These are phyloP conservation scores for Corythornis leucogaster DNA, from an alignment of 2,797 vertebrate genomes.

Conservation along the genomic window DNA sequence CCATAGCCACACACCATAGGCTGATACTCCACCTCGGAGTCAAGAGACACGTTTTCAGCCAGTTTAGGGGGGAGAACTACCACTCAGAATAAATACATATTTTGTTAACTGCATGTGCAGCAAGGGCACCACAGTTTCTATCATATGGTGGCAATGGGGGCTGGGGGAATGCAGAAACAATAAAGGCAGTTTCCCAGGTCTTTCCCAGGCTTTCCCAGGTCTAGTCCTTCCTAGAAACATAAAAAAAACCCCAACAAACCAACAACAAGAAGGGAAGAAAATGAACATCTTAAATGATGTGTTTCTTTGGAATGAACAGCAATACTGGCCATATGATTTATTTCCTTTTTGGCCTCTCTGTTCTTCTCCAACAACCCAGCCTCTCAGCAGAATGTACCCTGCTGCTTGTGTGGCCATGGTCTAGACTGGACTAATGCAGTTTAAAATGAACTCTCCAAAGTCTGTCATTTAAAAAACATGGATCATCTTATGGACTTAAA, in stretches of 20 bases:
- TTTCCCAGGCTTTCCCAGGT: not conserved
- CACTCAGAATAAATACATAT: not conserved
- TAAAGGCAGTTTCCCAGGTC: not conserved
- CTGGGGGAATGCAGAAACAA: not conserved
- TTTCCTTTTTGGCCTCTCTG: not conserved
- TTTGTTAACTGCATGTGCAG: not conserved
- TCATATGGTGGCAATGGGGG: not conserved
- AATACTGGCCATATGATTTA: not conserved
- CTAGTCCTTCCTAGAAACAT: not conserved
- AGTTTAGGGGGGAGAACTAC: not conserved
- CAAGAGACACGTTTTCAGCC: not conserved
- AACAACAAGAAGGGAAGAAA: not conserved
- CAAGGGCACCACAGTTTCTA: not conserved
- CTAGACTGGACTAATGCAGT: not conserved
- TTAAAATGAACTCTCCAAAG: not conserved
- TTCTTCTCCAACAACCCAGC: not conserved
- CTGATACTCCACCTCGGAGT: not conserved
- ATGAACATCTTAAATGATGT: not conserved
- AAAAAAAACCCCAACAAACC: not conserved
- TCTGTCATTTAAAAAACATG: not conserved
- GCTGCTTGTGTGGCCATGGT: not conserved
- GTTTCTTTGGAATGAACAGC: not conserved
- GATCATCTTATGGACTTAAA: not conserved
- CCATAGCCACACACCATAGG: fast-evolving
- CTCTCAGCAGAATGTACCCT: not conserved